Evolutionary conservation across 2,797 vertebrate species (phyloP).

Genomic region (Protosalanx chinensis): DNA sequence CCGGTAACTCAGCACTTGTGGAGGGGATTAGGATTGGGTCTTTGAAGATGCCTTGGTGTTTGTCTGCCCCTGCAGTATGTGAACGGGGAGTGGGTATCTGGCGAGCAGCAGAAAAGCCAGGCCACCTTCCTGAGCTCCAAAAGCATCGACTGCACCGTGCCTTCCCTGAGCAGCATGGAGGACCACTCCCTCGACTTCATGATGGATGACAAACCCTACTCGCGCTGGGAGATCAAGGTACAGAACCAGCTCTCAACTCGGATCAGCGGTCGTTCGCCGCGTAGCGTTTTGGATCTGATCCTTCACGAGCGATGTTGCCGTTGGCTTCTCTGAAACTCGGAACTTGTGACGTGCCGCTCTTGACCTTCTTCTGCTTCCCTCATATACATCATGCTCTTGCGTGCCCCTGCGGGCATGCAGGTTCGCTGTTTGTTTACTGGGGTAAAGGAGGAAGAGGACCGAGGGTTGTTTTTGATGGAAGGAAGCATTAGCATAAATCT

Average conservation of each 20-base stretch:
- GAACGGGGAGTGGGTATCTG: conserved; percentile 67
- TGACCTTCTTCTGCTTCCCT: not conserved
- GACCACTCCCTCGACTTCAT: conserved; percentile 66
- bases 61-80: conserved; percentile 52
- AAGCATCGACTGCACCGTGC: conserved; percentile 74
- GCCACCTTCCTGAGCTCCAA: conserved; percentile 78
- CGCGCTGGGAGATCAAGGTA: conserved; percentile 84
- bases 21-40: too few relatives aligned
- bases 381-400: not conserved
- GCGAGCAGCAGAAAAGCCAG: conserved; percentile 70
- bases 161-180: conserved; percentile 60
- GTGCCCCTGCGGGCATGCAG: not conserved
- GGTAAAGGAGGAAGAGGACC: conserved; percentile 17
- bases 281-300: not conserved
- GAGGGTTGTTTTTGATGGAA: conserved; percentile 14
- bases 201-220: conserved; percentile 71
- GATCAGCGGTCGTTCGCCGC: not conserved
- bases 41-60: too few relatives aligned
- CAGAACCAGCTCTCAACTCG: not conserved
- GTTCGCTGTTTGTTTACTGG: conserved; percentile 31
- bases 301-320: not conserved
- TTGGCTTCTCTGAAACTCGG: not conserved
- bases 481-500: conserved; percentile 38
- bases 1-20: too few relatives aligned
- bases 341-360: not conserved